Evolutionary conservation across 2,888 invertebrate genomes (phyloP).

Genomic region (Lepetodrilus schrolli): DNA sequence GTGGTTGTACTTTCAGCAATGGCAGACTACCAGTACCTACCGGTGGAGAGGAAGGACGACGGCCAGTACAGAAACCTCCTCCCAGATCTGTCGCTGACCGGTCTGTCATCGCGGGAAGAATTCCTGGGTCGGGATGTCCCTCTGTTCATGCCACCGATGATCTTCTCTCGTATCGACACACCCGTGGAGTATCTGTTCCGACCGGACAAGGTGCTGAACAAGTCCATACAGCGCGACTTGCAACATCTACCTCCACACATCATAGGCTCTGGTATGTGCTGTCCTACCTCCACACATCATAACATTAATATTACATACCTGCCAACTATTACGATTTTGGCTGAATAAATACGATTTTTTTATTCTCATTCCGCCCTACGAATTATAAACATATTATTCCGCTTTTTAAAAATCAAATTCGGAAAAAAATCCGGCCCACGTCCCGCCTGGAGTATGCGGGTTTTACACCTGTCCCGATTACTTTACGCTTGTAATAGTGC

Average conservation of each 20-base stretch:
- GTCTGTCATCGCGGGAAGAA: constrained; percentile 53
- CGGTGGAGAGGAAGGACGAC: constrained; percentile 78
- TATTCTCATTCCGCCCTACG: no score
- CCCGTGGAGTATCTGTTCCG: constrained; percentile 72
- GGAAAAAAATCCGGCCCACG: no score
- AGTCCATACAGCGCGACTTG: constrained; percentile 24
- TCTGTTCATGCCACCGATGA: constrained; percentile 84
- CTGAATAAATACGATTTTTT: no score
- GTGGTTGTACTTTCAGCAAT: constrained; percentile 85
- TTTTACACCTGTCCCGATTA: no score
- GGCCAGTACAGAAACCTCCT: constrained; percentile 54
- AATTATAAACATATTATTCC: no score
- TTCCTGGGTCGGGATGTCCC: constrained; percentile 81
- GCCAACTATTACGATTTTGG: no score
- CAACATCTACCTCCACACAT: constrained; percentile 50
- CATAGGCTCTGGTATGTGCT: constrained; percentile 66
- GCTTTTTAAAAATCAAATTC: no score
- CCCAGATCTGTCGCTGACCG: constrained; percentile 53
- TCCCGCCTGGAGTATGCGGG: no score
- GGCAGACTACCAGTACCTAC: constrained; percentile 94
- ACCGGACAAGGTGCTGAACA: constrained; percentile 50
- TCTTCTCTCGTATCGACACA: constrained; percentile 86
- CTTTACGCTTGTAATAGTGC: no score
- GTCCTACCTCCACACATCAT: no score
- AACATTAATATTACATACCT: no score